Evolutionary conservation across 2,888 invertebrate species (phyloP).

Genomic region (Aleiodes leptofemur): DNA sequence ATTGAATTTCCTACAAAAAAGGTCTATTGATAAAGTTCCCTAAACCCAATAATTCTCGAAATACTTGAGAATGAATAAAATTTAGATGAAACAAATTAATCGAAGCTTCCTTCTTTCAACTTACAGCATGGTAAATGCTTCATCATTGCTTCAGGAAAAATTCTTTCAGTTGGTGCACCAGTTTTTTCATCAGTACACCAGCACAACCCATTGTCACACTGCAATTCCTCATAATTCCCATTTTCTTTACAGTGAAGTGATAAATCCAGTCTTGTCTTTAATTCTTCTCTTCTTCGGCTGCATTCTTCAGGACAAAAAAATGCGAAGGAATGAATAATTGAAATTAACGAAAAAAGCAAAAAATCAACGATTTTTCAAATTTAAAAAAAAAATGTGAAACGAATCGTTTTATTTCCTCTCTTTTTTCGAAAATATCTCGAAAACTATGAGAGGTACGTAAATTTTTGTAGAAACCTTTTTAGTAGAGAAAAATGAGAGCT

Average conservation of each 20-base stretch:
- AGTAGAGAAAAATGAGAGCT: no score
- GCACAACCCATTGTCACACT: conserved; percentile 82
- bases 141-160: conserved; percentile 79
- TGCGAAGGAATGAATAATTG: background rate
- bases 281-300: conserved; percentile 79
- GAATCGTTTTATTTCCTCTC: no score
- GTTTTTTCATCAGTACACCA: conserved; percentile 82
- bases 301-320: conserved; percentile 76
- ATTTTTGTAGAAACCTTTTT: no score
- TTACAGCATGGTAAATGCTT: conserved; percentile 81
- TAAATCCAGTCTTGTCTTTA: conserved; percentile 76
- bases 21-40: no score
- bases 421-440: no score
- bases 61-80: no score
- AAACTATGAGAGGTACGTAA: no score
- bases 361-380: no score
- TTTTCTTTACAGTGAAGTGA: conserved; percentile 81
- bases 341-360: background rate
- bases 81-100: background rate
- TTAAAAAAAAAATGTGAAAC: no score
- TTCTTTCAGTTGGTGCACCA: conserved; percentile 77
- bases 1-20: no score
- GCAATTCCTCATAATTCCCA: conserved; percentile 83
- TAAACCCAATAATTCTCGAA: no score
- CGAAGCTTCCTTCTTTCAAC: conserved; percentile 61